phyloP scores from a whole-genome alignment of 2,113 vertebrate species.

The Ceyx cyanopectus region DNA sequence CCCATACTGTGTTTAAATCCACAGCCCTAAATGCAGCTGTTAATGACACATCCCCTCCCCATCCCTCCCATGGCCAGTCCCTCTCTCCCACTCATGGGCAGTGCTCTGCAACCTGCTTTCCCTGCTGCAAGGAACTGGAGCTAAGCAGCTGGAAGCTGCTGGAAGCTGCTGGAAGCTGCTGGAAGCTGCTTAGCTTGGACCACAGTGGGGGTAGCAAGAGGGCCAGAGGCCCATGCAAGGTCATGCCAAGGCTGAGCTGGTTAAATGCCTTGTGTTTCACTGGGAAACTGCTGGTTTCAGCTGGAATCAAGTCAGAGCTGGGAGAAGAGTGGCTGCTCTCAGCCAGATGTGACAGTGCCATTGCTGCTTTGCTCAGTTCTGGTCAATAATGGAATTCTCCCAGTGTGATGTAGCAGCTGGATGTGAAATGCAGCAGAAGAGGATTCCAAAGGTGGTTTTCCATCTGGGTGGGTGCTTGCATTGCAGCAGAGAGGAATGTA shows the following conservation, averaged over 20 bases:
- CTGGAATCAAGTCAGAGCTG: neutral
- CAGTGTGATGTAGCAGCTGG: neutral
- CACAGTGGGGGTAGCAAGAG: neutral
- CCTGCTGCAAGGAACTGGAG: neutral
- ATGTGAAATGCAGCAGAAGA: neutral
- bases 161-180: neutral
- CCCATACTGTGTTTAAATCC: neutral
- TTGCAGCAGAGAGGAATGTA: fast-evolving
- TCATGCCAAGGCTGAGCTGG: neutral
- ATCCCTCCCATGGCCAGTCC: neutral
- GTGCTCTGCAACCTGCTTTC: neutral
- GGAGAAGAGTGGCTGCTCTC: neutral
- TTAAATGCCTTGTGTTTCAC: neutral
- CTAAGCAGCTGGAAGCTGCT: conserved; percentile 32
- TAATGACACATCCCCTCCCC: neutral
- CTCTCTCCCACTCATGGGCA: neutral
- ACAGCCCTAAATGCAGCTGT: neutral
- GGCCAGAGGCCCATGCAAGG: neutral
- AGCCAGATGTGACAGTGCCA: neutral
- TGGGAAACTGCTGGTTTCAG: neutral
- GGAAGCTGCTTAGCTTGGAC: conserved; percentile 9
- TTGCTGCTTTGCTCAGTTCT: neutral
- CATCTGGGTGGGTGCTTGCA: neutral
- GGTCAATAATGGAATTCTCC: conserved; percentile 25
- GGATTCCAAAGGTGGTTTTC: neutral